Percentiles rank a stretch among this genome's conserved stretches.
Evolutionary conservation across 2,888 invertebrate species (phyloP).

Genomic region (Stramonita haemastoma): DNA sequence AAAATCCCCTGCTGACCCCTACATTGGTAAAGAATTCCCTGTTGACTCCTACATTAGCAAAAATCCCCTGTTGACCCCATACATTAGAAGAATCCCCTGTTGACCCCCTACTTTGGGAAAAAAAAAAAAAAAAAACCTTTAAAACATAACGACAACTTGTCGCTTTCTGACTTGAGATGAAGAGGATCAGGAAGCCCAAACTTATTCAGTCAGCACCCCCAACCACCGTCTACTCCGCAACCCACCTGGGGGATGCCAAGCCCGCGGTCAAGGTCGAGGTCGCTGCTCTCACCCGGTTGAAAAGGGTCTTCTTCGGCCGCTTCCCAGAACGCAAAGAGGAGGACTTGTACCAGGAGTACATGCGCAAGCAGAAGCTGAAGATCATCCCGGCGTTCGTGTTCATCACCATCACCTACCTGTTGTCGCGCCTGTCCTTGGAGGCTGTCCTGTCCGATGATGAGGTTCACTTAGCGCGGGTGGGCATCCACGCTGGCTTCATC

Average conservation of each 20-base stretch:
- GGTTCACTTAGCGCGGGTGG: neutral
- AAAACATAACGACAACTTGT: too few relatives aligned
- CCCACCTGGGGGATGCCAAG: neutral
- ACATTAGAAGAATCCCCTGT: too few relatives aligned
- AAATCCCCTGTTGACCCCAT: too few relatives aligned
- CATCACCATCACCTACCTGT: neutral
- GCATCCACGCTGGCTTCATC: neutral
- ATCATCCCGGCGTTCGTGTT: slow-evolving; percentile 44
- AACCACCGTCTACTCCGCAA: too few relatives aligned
- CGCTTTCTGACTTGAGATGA: too few relatives aligned
- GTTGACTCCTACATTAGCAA: too few relatives aligned
- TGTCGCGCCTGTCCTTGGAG: slow-evolving; percentile 5
- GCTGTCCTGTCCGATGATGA: neutral
- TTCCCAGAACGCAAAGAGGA: slow-evolving; percentile 43
- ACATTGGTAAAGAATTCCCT: too few relatives aligned
- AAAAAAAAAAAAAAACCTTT: too few relatives aligned
- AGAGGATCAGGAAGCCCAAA: too few relatives aligned
- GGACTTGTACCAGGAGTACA: slow-evolving; percentile 46
- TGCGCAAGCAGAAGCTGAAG: slow-evolving; percentile 46
- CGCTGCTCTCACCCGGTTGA: neutral
- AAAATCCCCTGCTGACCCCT: too few relatives aligned
- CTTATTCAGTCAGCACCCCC: too few relatives aligned
- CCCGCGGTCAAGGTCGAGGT: neutral
- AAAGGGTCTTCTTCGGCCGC: neutral
- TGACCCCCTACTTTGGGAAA: too few relatives aligned